Conservation (phyloP, 2,797 vertebrate species). For the Stomatorhinus walkeri region DNA sequence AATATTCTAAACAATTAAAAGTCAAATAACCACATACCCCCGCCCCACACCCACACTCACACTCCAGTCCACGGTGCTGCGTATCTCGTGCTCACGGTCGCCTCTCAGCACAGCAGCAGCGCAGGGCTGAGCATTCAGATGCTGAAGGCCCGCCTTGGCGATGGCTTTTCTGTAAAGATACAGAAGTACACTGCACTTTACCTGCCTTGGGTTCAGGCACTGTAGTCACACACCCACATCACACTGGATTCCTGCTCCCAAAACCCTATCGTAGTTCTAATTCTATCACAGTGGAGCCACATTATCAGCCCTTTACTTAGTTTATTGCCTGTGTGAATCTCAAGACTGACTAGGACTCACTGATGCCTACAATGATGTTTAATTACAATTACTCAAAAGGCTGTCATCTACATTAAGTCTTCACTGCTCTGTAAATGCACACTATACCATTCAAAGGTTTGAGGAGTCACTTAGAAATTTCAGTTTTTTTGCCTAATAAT, state of each 20-base stretch:
- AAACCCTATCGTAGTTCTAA: background rate
- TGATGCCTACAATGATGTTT: background rate
- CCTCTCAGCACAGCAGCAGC: slow-evolving; percentile 50
- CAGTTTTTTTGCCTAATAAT: background rate
- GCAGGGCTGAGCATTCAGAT: slow-evolving; percentile 70
- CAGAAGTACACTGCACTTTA: slow-evolving; percentile 25
- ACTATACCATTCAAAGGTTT: background rate
- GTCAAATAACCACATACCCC: background rate
- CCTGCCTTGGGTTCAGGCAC: background rate
- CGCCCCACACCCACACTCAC: slow-evolving; percentile 63
- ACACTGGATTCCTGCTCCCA: background rate
- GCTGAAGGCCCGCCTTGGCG: slow-evolving; percentile 81
- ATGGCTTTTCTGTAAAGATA: slow-evolving; percentile 81
- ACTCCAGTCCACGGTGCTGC: slow-evolving; percentile 82
- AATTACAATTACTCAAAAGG: background rate
- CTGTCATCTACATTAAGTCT: background rate
- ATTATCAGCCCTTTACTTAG: background rate
- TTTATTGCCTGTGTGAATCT: background rate
- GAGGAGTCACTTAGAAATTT: background rate
- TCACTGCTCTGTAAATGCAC: background rate
- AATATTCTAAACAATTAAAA: background rate
- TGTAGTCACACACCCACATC: background rate
- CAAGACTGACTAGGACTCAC: background rate
- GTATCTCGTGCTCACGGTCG: slow-evolving; percentile 69
- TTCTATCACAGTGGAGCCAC: background rate